phyloP scores from a whole-genome alignment of 2,888 invertebrate species.

The Automeris io region DNA sequence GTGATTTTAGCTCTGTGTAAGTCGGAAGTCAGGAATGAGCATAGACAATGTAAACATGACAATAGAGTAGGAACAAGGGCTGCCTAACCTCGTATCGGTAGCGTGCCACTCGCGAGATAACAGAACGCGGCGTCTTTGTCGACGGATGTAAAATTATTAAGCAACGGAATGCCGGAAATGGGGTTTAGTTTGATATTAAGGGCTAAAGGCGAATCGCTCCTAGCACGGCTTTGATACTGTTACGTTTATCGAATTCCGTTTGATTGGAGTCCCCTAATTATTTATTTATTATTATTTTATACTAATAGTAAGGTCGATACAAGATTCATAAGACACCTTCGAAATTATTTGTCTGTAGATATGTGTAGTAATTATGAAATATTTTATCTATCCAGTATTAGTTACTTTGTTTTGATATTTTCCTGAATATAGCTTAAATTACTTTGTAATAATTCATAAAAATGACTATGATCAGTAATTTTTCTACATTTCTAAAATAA shows the following conservation, averaged over 20 bases:
- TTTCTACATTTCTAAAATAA: no score
- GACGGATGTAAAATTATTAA: constrained; percentile 68
- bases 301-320: no score
- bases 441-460: not conserved
- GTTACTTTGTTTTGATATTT: no score
- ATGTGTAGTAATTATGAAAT: no score
- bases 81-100: constrained; percentile 60
- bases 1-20: constrained; percentile 53
- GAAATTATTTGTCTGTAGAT: no score
- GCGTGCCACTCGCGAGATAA: constrained; percentile 71
- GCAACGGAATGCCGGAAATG: constrained; percentile 54
- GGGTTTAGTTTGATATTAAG: constrained; percentile 45
- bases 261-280: constrained; percentile 17
- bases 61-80: constrained; percentile 57
- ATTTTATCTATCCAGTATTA: no score
- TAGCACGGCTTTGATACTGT: constrained; percentile 34
- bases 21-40: constrained; percentile 69
- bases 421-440: not conserved
- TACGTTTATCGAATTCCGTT: constrained; percentile 38
- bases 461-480: constrained; percentile 9
- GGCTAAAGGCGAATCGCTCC: constrained; percentile 33
- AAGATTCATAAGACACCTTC: no score
- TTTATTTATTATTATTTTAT: no score
- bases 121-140: constrained; percentile 62
- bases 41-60: constrained; percentile 75